A percentile compares a stretch with the other conserved stretches of the same genome.
These are phyloP conservation scores for Esox lucius DNA, from an alignment of 2,797 vertebrate species.

Conservation along the genomic window DNA sequence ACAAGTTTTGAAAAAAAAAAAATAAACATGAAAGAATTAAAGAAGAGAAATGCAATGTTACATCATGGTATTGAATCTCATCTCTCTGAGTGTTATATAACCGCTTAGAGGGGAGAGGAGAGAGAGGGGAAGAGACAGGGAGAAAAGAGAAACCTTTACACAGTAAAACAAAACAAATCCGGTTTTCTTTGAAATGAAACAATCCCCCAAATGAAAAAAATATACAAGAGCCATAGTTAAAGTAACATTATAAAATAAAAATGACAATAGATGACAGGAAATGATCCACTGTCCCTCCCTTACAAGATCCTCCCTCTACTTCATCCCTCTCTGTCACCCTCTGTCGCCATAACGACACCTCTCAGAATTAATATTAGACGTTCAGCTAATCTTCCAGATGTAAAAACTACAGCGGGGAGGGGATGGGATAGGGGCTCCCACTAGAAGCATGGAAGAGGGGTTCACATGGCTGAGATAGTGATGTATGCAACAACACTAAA, in stretches of 20 bases:
- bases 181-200: slow-evolving; percentile 66
- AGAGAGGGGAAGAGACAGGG: slow-evolving; percentile 39
- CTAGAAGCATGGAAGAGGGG: slow-evolving; percentile 42
- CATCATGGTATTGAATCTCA: slow-evolving; percentile 77
- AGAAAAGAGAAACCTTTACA: slow-evolving; percentile 70
- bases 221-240: slow-evolving; percentile 63
- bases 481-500: slow-evolving; percentile 52
- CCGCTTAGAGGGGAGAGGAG: slow-evolving; percentile 50
- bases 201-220: slow-evolving; percentile 54
- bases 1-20: slow-evolving; percentile 74
- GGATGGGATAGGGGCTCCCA: slow-evolving; percentile 30
- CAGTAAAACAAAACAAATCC: slow-evolving; percentile 71
- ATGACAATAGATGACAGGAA: slow-evolving; percentile 69
- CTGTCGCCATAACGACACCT: slow-evolving; percentile 55
- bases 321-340: slow-evolving; percentile 39
- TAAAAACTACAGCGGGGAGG: slow-evolving; percentile 49
- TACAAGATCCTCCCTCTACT: slow-evolving; percentile 53
- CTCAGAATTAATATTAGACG: slow-evolving; percentile 68
- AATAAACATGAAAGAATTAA: slow-evolving; percentile 64
- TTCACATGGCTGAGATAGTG: slow-evolving; percentile 50
- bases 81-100: slow-evolving; percentile 74
- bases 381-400: slow-evolving; percentile 74
- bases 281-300: slow-evolving; percentile 27
- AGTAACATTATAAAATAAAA: slow-evolving; percentile 76
- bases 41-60: slow-evolving; percentile 77